Percentiles rank a stretch among this genome's conserved stretches.
These are phyloP conservation scores for Balearica regulorum DNA, from an alignment of 2,797 vertebrate genomes.

Conservation along the genomic window DNA sequence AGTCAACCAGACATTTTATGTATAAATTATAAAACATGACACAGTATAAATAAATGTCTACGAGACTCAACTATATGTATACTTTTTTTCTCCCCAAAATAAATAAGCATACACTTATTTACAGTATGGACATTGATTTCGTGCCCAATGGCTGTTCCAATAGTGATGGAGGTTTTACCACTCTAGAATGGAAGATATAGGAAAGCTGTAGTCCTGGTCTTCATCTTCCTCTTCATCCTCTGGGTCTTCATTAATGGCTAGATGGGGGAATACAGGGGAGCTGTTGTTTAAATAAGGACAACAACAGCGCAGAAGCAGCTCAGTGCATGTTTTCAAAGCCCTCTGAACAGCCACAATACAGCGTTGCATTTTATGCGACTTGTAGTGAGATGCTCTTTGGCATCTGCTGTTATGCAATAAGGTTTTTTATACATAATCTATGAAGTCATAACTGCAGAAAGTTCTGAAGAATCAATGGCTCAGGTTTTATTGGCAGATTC, in stretches of 20 bases:
- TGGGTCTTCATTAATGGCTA: slow-evolving; percentile 99
- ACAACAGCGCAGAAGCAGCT: slow-evolving; percentile 94
- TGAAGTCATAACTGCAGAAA: slow-evolving; percentile 86
- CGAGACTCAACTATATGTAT: slow-evolving; percentile 98
- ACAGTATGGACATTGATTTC: slow-evolving; percentile 96
- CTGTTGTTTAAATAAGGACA: slow-evolving; percentile 97
- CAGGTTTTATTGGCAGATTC: slow-evolving; percentile 89
- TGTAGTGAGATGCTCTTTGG: slow-evolving; percentile 82
- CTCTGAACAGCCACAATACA: slow-evolving; percentile 86
- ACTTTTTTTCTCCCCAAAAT: slow-evolving; percentile 97
- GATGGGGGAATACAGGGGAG: slow-evolving; percentile 99
- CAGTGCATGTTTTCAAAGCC: slow-evolving; percentile 85
- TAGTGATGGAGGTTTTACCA: slow-evolving; percentile 89
- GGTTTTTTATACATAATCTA: slow-evolving; percentile 79
- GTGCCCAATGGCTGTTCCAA: slow-evolving; percentile 86
- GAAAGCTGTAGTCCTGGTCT: slow-evolving; percentile 98
- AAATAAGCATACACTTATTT: slow-evolving; percentile 99
- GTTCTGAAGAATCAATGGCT: slow-evolving; percentile 88
- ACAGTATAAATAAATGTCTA: slow-evolving; percentile 99
- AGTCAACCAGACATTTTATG: slow-evolving; percentile 97
- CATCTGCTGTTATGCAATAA: slow-evolving; percentile 82
- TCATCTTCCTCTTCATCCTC: slow-evolving; percentile 96
- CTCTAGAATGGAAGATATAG: slow-evolving; percentile 97
- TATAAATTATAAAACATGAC: slow-evolving; percentile 99
- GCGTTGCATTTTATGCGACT: slow-evolving; percentile 78